phyloP scores from a whole-genome alignment of 2,797 vertebrate species.

The Trematomus bernacchii region DNA sequence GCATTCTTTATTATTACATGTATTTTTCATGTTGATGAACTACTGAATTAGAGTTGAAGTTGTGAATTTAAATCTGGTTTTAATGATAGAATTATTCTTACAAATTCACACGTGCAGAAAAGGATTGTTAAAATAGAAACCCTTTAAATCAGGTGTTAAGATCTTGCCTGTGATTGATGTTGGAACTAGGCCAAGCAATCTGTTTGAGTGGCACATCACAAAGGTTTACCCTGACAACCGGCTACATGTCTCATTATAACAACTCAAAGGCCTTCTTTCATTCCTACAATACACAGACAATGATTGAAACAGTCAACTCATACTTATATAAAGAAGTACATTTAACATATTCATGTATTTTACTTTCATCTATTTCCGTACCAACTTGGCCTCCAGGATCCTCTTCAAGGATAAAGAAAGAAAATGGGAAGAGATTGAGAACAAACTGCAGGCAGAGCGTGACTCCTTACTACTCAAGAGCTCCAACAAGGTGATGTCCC shows the following conservation, averaged over 20 bases:
- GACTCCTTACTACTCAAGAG: conserved; percentile 95
- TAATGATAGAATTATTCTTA: too few species aligned
- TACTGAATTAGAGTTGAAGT: too few species aligned
- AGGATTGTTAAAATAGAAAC: background rate
- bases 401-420: conserved; percentile 97
- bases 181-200: conserved; percentile 36
- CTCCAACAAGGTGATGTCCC: conserved; percentile 91
- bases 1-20: too few species aligned
- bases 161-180: conserved; percentile 28
- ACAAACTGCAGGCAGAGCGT: conserved; percentile 91
- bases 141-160: background rate
- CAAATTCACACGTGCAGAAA: background rate
- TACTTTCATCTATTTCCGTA: conserved; percentile 58
- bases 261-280: conserved; percentile 21
- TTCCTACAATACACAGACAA: conserved; percentile 13
- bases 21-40: too few species aligned
- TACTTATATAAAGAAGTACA: conserved; percentile 21
- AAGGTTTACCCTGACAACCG: conserved; percentile 36
- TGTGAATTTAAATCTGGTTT: too few species aligned
- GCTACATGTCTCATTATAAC: conserved; percentile 26
- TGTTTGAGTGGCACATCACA: conserved; percentile 64
- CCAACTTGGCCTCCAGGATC: conserved; percentile 85
- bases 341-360: conserved; percentile 39
- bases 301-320: conserved; percentile 26
- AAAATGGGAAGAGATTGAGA: conserved; percentile 97